Percentiles rank a stretch among this genome's conserved stretches.
phyloP scores from a whole-genome alignment of 2,888 invertebrate genomes.

The Eupithecia abbreviata region DNA sequence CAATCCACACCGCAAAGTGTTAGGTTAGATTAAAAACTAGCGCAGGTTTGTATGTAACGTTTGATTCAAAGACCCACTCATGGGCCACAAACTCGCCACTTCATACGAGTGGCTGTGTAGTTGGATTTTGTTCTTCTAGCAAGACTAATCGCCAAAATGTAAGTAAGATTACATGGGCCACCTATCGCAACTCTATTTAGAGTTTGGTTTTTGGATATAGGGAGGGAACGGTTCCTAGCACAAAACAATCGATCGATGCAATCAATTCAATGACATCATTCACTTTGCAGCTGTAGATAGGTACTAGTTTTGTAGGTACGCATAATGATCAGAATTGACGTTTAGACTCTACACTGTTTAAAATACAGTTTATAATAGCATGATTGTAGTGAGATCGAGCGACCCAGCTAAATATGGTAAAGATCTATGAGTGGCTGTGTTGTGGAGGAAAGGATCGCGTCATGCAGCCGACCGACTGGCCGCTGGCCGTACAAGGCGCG shows the following conservation, averaged over 20 bases:
- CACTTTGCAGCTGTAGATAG: conserved; percentile 32
- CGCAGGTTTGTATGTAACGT: too few species aligned
- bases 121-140: too few species aligned
- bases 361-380: conserved; percentile 35
- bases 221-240: too few species aligned
- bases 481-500: conserved; percentile 21
- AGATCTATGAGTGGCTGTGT: conserved; percentile 24
- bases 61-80: too few species aligned
- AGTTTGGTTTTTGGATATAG: too few species aligned
- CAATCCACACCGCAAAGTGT: too few species aligned
- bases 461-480: conserved; percentile 46
- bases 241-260: conserved; percentile 22
- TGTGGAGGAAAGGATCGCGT: conserved; percentile 52
- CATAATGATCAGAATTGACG: not conserved
- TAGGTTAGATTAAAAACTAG: too few species aligned
- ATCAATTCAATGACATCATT: conserved; percentile 49
- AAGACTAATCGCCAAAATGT: too few species aligned
- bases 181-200: too few species aligned
- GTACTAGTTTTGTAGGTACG: conserved; percentile 21
- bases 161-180: too few species aligned
- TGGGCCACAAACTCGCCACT: too few species aligned
- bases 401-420: conserved; percentile 55
- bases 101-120: too few species aligned
- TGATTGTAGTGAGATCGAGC: conserved; percentile 13
- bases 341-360: conserved; percentile 15